A percentile compares a stretch with the other conserved stretches of the same genome.
Evolutionary conservation across 1,140 invertebrate species (phyloP).

Genomic region (Antheraea mylitta): DNA sequence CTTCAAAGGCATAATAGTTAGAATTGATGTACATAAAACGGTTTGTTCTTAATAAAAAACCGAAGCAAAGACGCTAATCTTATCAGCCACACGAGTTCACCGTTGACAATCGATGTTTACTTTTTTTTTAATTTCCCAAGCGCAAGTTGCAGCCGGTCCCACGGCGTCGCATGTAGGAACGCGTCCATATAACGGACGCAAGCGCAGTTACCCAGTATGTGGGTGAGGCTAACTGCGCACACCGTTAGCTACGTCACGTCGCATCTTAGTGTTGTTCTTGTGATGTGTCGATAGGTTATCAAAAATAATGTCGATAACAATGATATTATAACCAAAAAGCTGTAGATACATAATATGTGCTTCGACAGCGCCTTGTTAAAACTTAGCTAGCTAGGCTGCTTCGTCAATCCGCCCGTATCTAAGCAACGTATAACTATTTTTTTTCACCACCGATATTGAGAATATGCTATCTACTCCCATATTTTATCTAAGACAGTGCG

Average conservation of each 20-base stretch:
- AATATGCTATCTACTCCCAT: too few relatives aligned
- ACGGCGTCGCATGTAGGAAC: conserved; percentile 46
- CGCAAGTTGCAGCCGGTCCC: conserved; percentile 29
- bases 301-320: not conserved
- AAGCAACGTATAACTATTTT: too few relatives aligned
- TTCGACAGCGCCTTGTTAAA: too few relatives aligned
- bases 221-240: conserved; percentile 62
- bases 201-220: conserved; percentile 67
- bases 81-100: not conserved
- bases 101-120: conserved; percentile 11
- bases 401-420: too few relatives aligned
- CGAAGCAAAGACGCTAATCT: not conserved
- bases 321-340: too few relatives aligned
- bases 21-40: too few relatives aligned
- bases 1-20: too few relatives aligned
- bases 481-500: too few relatives aligned
- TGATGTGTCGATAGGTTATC: conserved; percentile 21
- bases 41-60: not conserved
- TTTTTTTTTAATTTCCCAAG: conserved; percentile 20
- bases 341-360: too few relatives aligned
- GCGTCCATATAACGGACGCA: conserved; percentile 57
- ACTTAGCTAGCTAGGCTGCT: too few relatives aligned
- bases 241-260: conserved; percentile 65
- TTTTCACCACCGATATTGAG: too few relatives aligned
- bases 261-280: conserved; percentile 28